Evolutionary conservation across 2,888 invertebrate genomes (phyloP).

Genomic region (Cosmopolites sordidus): DNA sequence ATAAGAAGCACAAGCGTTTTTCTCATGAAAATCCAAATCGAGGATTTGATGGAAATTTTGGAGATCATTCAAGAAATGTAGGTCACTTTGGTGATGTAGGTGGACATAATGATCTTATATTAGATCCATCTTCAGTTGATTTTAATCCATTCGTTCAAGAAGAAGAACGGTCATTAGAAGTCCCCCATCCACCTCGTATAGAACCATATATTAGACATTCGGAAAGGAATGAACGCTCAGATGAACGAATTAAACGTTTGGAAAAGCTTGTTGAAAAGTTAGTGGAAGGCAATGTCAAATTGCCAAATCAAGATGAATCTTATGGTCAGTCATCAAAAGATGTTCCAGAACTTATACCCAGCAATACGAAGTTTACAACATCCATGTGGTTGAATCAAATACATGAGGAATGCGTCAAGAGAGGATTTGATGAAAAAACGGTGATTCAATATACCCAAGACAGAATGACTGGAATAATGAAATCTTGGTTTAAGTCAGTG

Average conservation of each 20-base stretch:
- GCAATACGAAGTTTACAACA: slow-evolving; percentile 32
- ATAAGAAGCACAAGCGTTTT: slow-evolving; percentile 4
- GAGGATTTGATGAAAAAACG: slow-evolving; percentile 33
- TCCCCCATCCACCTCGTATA: background rate
- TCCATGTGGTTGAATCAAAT: slow-evolving; percentile 38
- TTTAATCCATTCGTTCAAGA: slow-evolving; percentile 13
- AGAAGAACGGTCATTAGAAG: background rate
- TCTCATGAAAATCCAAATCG: background rate
- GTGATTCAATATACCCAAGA: slow-evolving; percentile 32
- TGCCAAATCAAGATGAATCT: background rate
- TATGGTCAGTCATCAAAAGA: slow-evolving; percentile 2
- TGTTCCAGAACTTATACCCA: slow-evolving; percentile 29
- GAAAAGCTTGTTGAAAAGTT: slow-evolving; percentile 36
- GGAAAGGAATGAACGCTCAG: slow-evolving; percentile 7
- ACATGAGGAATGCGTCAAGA: slow-evolving; percentile 32
- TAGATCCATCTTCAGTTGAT: slow-evolving; percentile 26
- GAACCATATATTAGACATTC: background rate
- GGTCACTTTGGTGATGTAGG: slow-evolving; percentile 5
- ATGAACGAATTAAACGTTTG: slow-evolving; percentile 33
- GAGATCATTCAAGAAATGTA: background rate
- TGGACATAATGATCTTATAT: slow-evolving; percentile 11
- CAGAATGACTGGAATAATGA: slow-evolving; percentile 37
- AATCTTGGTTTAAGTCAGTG: slow-evolving; percentile 37
- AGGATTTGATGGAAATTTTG: slow-evolving; percentile 2
- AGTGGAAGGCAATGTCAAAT: slow-evolving; percentile 20